Base-by-base conservation (phyloP, 2,113 vertebrate genomes). In the Ochotona princeps region DNA sequence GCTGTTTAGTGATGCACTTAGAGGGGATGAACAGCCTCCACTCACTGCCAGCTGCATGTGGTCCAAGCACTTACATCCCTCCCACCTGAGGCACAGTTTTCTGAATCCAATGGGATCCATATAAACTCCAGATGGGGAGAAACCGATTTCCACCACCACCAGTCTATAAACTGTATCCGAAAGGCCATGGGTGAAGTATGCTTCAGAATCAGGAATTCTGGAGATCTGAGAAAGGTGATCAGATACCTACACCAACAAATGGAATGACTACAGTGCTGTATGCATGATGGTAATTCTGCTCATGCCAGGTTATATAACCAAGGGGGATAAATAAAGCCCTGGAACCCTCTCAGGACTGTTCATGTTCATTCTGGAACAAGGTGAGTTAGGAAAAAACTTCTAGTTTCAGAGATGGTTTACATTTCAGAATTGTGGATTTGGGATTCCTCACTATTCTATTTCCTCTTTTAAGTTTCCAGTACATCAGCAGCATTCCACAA, bases 321-420 rank as follows among this genome's bases (percentile, higher is more conserved):
- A 72, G 2, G 44, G 78, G 78, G n/a, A 38, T 5, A 2, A n/a
- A 66, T 65, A 65, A 90, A 38, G 83, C 61, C 44, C 69, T 82
- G 49, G 70, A 74, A 85, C n/a, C 60, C 26, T 81, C 44, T 28
- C 14, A 70, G 51, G 66, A 91, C 13, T 67, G 3, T 80, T 51
- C 69, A 51, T 49, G 26, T 86, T 30, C 67, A n/a, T 73, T 89
- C 85, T 69, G 26, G 54, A 63, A 66, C 70, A 75, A 15, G 57
- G 8, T 57, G 32, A 87, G 2, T 67, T 92, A 87, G 17, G 30
- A 89, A 91, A 94, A 51, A 83, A 72, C 14, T 47, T 94, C 14
- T 21, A 82, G 83, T 23, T 92, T 90, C 28, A 81, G 76, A 93
- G 57, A 1, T 32, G 38, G 60, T 88, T 51, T 69, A 26, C 1